Conservation (phyloP, 2,113 vertebrate species). For the Corydoras maculifer region DNA sequence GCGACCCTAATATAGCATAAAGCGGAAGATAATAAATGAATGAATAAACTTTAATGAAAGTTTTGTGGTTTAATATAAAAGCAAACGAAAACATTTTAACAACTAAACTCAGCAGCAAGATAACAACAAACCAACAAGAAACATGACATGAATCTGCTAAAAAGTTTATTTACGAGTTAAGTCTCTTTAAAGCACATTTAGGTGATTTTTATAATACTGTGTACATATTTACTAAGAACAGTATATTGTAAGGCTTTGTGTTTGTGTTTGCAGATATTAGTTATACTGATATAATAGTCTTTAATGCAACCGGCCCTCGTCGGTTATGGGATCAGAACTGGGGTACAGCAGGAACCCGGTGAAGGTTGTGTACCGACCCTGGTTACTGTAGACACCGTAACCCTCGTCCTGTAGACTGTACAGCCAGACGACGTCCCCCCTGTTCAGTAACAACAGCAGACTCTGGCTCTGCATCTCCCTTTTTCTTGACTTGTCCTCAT, state of each 20-base stretch:
- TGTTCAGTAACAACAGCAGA: constrained; percentile 58
- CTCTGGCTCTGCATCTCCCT: constrained; percentile 75
- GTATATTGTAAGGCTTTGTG: neutral
- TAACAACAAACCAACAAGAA: too few relatives aligned
- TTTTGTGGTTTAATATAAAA: too few relatives aligned
- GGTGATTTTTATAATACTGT: neutral
- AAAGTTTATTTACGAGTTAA: too few relatives aligned
- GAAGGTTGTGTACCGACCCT: constrained; percentile 72
- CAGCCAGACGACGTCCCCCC: constrained; percentile 64
- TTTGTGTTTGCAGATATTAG: neutral
- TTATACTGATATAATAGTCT: neutral
- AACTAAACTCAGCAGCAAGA: too few relatives aligned
- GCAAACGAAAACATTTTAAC: too few relatives aligned
- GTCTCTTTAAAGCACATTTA: too few relatives aligned
- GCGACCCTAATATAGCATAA: too few relatives aligned
- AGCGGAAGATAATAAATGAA: too few relatives aligned
- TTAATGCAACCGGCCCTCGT: constrained; percentile 50
- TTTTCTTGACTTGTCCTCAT: constrained; percentile 64
- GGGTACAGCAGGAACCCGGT: constrained; percentile 71
- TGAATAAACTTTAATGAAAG: too few relatives aligned
- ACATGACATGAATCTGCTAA: too few relatives aligned
- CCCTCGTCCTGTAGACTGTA: constrained; percentile 71
- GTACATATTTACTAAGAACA: too few relatives aligned
- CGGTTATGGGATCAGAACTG: constrained; percentile 34
- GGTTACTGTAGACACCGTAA: constrained; percentile 72